Evolutionary conservation across 2,113 vertebrate genomes (phyloP), one percentile per base, ranked within the genome.

Genomic region (Maccullochella peelii): DNA sequence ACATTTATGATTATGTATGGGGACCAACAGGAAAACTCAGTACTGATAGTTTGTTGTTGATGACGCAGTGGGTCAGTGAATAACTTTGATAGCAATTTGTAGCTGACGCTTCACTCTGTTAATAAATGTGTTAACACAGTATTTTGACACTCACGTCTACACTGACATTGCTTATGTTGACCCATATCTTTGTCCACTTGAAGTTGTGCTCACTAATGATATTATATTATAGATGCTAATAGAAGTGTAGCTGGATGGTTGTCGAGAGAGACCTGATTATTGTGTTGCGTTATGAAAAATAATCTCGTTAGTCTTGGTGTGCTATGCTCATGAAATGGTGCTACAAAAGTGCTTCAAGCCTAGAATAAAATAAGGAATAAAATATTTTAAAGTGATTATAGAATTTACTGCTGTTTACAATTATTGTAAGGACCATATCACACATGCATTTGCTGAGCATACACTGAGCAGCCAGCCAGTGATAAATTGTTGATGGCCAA

Each of bases 131-230:
- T 66, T 63, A 33, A 54, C 20, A 33, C 33, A 30, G 10, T 36
- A 57, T 57, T 80, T 58, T 67, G 70, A 81, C 70, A 58, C 4
- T 9, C 25, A 57, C 6, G 25, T 72, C 47, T 4, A 54, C 47
- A 42, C 11, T 5, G n/a, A 54, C 30, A 71, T 55, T 20, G 42
- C 44, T 63, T 38, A 58, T 23, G 57, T 59, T 7, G 4, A 68
- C 54, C 23, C 63, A 16, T 50, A 52, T 49, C 71, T 50, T 49
- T 59, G 20, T 52, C 27, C 14, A 58, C 21, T 58, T 49, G 30
- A 58, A 58, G 27, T 49, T 20, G 10, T 58, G 62, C 40, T 40
- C 21, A 23, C 8, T 30, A 38, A 27, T 49, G 55, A 50, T 59
- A 20, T 52, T 36, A 47, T 55, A 52, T 77, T 58, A 47, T 18